Conservation (phyloP, 2,113 vertebrate species). For the Triplophysa siluroides region DNA sequence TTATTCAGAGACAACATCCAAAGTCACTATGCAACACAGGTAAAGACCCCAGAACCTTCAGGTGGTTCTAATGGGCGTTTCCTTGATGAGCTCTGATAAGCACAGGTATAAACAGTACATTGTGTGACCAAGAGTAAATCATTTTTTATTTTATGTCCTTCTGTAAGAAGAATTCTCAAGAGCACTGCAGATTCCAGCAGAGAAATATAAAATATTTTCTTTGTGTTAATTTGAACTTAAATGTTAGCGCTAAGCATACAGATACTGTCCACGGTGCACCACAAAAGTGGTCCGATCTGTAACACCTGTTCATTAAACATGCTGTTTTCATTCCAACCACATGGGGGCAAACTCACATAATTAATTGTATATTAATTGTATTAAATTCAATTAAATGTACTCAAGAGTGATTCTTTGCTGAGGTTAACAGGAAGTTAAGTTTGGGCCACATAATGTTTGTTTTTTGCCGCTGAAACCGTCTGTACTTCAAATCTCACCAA, state of each 20-base stretch:
- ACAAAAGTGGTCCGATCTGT: no score
- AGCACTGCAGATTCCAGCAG: background rate
- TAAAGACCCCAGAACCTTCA: background rate
- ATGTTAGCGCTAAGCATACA: background rate
- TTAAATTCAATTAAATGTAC: no score
- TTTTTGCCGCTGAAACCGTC: no score
- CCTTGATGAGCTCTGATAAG: background rate
- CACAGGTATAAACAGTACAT: conserved; percentile 10
- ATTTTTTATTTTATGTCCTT: background rate
- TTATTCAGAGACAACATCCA: background rate
- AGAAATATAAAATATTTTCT: background rate
- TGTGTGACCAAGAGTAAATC: conserved; percentile 2
- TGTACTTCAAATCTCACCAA: no score
- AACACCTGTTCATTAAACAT: no score
- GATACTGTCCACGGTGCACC: background rate
- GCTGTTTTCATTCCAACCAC: no score
- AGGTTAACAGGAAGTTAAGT: no score
- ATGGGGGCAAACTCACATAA: no score
- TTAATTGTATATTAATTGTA: no score
- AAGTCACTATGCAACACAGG: background rate
- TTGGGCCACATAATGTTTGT: no score
- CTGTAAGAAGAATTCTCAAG: background rate
- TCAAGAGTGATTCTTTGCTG: no score
- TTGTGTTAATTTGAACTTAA: no score
- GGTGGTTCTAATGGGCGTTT: background rate